Conservation (phyloP, 2,888 invertebrate species). For the Biston betularia region DNA sequence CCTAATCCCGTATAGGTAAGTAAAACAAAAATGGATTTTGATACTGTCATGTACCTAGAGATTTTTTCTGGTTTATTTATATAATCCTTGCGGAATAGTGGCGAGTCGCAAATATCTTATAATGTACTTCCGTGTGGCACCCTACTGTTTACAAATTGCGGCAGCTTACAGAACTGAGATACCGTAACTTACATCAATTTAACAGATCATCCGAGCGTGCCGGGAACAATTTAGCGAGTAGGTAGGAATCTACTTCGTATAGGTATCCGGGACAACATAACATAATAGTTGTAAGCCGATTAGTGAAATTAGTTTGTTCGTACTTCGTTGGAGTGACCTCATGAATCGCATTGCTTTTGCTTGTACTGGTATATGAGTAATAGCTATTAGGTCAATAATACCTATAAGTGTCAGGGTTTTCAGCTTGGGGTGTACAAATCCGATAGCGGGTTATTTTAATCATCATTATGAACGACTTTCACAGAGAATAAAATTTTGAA, state of each 20-base stretch:
- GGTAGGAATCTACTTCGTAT: constrained; percentile 29
- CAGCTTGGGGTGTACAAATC: too few species aligned
- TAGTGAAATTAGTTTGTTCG: constrained; percentile 41
- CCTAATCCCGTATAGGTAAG: too few species aligned
- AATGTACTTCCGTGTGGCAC: not conserved
- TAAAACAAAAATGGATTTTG: too few species aligned
- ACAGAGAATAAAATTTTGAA: too few species aligned
- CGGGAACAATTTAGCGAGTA: constrained; percentile 61
- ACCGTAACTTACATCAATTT: constrained; percentile 58
- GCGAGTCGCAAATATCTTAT: not conserved
- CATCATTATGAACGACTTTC: too few species aligned
- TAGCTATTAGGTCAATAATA: too few species aligned
- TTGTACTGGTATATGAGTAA: not conserved
- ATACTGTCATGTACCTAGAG: too few species aligned
- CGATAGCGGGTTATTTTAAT: too few species aligned
- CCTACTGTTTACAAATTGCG: constrained; percentile 25
- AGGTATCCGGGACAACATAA: constrained; percentile 51
- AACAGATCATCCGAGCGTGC: constrained; percentile 58
- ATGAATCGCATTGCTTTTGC: constrained; percentile 36
- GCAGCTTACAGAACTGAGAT: constrained; percentile 23
- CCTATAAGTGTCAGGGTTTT: too few species aligned
- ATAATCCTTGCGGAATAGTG: too few species aligned
- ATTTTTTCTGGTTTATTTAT: too few species aligned
- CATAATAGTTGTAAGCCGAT: constrained; percentile 58
- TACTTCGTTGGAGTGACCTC: constrained; percentile 56